Evolutionary conservation across 2,888 invertebrate species (phyloP), one percentile per base, ranked within the genome.

Genomic region (Drosophila putrida): DNA sequence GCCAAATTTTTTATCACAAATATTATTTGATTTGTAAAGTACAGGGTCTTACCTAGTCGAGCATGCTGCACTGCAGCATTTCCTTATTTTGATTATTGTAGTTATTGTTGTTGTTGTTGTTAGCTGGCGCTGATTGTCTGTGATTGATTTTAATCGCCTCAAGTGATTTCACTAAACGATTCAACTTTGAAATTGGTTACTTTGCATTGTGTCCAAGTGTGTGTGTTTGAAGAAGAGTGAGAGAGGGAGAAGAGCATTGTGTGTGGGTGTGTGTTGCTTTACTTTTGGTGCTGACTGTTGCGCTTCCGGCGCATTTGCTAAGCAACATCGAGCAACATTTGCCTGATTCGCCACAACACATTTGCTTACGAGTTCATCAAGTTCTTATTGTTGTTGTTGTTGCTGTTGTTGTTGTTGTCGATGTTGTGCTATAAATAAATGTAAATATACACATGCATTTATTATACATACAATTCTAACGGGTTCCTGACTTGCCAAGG

Each of bases 101-200:
- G 47, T 33, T 55, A 46, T 5, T 31, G 50, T 10, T 50, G 53
- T 20, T 64, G 41, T 51, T 47, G 63, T 54, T 59, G 46, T 58
- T 54, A 43, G 71, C 50, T 60, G 71, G 66, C 60, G 81, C 70
- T 81, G 82, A 88, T 85, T 88, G 83, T 85, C 86, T 86, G 88
- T 86, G 88, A 86, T 86, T 88, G 88, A 86, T 86, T 88, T 88
- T 83, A 88, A 86, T 88, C 86, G 86, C 88, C 86, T 88, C 84
- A 78, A 86, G 86, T 86, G 88, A 86, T 86, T 86, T 82, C 65
- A 80, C 86, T 86, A 86, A 86, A 86, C 86, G 86, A 80, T 86
- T 88, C 80, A 75, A 71, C 84, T 80, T 72, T 63, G 44, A 81
- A 88, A 85, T 78, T 85, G 85, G 81, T 85, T 85, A 85, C 83